Base-by-base conservation (phyloP, 1,140 invertebrate species). In the Oryzaephilus surinamensis region DNA sequence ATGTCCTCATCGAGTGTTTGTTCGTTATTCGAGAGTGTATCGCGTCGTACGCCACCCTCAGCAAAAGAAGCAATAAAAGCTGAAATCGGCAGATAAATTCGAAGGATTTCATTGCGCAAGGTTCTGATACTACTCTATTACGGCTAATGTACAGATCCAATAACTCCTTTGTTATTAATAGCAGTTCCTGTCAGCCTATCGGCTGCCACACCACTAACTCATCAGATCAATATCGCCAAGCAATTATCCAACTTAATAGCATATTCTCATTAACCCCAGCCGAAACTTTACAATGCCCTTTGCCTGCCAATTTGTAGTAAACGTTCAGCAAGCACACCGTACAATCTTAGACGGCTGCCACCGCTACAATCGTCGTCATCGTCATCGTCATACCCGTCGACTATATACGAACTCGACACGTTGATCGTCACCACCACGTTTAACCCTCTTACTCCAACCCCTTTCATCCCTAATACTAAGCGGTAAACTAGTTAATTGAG, bases 91-190 rank as follows among this genome's bases (percentile, higher is more conserved):
- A 53, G 48, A 53, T 53, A 50, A 53, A 50, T 53, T 50, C 51
- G 48, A 48, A 51, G 48, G 48, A 53, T 51, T 48, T 53, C 43
- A 51, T 46, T 49, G 45, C 46, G 48, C 48, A 51, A 46, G 28
- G 38, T 41, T 48, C 45, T 34, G 43, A 49, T 51, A 40, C 41
- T 43, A 40, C 45, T 53, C 48, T 53, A 51, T 51, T 53, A 53
- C 49, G 45, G 48, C 46, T 53, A 53, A 51, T 48, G 51, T 53
- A 53, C 51, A 53, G 50, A 53, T 51, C 51, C 51, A 53, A 51
- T 53, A 53, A 51, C 48, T 51, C 48, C 46, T 51, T 51, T 53
- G 51, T 53, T 53, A 53, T 53, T 53, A 53, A 53, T 53, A 53
- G 51, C 48, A 51, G 48, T 53, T 48, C 34, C 48, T 45, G 48